Conservation (phyloP, 1,140 invertebrate species). For the Ridgeia piscesae region DNA sequence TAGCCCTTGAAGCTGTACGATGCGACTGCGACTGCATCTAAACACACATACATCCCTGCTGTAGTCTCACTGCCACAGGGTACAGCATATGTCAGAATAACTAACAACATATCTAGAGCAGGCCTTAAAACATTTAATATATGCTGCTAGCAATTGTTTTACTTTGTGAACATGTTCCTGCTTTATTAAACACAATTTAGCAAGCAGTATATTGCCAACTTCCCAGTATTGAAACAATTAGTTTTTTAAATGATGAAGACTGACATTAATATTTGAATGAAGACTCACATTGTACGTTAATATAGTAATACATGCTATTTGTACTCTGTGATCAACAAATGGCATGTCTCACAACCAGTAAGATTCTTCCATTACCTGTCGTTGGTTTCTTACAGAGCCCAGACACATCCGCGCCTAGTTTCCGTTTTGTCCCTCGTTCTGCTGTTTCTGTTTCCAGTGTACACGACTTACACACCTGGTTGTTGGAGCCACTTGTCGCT, state of each 20-base stretch:
- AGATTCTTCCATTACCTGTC: not conserved
- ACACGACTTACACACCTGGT: not conserved
- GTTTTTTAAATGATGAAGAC: too few species aligned
- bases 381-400: not conserved
- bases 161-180: too few species aligned
- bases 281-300: too few species aligned
- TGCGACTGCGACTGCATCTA: not conserved
- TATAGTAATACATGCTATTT: too few species aligned
- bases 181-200: too few species aligned
- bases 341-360: not conserved
- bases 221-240: too few species aligned
- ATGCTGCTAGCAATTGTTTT: too few species aligned
- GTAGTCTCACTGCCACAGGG: not conserved
- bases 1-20: constrained; percentile 38
- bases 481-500: not conserved
- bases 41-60: not conserved
- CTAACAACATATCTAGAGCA: not conserved
- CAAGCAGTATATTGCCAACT: too few species aligned
- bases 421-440: not conserved
- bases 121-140: too few species aligned
- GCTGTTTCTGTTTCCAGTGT: not conserved
- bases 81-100: not conserved
- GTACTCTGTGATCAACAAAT: too few species aligned
- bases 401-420: not conserved
- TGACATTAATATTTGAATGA: too few species aligned